phyloP scores from a whole-genome alignment of 2,113 vertebrate species.

The Antigone vipio region DNA sequence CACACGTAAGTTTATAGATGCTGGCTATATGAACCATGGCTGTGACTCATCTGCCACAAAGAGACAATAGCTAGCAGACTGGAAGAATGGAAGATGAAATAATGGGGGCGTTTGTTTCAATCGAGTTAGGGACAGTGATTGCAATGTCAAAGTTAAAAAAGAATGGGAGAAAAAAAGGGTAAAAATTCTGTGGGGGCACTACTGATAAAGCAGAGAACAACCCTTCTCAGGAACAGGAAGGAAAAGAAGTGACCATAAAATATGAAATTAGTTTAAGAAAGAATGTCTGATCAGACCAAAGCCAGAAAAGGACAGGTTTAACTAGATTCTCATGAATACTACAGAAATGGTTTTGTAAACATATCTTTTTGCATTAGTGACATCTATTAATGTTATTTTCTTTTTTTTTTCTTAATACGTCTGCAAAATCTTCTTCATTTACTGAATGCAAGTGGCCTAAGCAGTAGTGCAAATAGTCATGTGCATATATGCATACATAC shows the following conservation, averaged over 20 bases:
- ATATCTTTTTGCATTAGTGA: background rate
- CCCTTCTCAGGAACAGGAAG: background rate
- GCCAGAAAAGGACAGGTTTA: background rate
- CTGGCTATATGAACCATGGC: background rate
- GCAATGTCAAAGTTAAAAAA: background rate
- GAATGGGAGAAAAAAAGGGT: background rate
- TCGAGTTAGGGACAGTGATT: background rate
- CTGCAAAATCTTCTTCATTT: background rate
- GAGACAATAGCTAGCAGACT: background rate
- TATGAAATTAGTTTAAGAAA: background rate
- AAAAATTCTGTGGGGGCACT: background rate
- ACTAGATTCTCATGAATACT: background rate
- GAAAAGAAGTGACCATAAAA: background rate
- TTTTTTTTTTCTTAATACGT: background rate
- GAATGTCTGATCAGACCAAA: background rate
- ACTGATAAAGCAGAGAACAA: background rate
- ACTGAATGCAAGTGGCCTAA: background rate
- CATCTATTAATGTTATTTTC: background rate
- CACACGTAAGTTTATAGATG: background rate
- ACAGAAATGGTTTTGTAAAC: background rate
- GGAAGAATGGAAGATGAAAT: background rate
- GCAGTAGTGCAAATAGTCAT: background rate
- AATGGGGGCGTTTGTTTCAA: background rate
- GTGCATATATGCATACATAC: background rate
- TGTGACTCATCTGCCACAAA: background rate